Conservation (phyloP, 92 coral and sea anemone species). For the Micromussa lordhowensis region DNA sequence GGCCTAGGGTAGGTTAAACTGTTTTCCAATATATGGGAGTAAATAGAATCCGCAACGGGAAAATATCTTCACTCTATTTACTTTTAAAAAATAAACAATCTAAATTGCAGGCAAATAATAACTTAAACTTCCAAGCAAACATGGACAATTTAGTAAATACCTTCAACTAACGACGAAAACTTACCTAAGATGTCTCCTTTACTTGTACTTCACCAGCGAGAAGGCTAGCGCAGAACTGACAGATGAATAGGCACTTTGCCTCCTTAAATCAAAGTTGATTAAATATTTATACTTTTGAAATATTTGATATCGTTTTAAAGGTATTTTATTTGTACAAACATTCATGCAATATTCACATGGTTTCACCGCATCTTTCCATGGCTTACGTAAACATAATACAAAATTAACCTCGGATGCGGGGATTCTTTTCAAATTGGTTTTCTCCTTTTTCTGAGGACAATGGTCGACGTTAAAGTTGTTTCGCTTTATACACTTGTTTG, state of each 20-base stretch:
- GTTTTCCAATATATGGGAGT: constrained; percentile 54
- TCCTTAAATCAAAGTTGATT: constrained; percentile 72
- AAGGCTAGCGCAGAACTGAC: constrained; percentile 36
- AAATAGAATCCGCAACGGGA: constrained; percentile 69
- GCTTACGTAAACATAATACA: constrained; percentile 70
- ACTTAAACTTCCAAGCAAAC: constrained; percentile 12
- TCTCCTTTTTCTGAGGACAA: constrained; percentile 19
- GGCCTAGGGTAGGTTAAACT: constrained; percentile 67
- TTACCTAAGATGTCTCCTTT: constrained; percentile 38
- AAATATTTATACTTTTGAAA: constrained; percentile 75
- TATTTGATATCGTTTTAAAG: constrained; percentile 83
- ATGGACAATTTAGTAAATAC: constrained; percentile 1
- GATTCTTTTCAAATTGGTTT: constrained; percentile 61
- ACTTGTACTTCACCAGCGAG: constrained; percentile 32
- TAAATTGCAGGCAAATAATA: constrained; percentile 25
- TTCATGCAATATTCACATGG: constrained; percentile 73
- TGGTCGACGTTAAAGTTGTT: constrained; percentile 22
- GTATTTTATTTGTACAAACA: constrained; percentile 80
- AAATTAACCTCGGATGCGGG: constrained; percentile 67
- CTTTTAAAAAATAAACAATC: constrained; percentile 70
- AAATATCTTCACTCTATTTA: constrained; percentile 74
- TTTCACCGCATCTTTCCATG: constrained; percentile 68
- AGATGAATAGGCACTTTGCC: constrained; percentile 47
- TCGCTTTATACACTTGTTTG: constrained; percentile 43
- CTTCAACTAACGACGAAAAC: background rate